Conservation (phyloP, 2,113 vertebrate genomes). For the Microtus pennsylvanicus region DNA sequence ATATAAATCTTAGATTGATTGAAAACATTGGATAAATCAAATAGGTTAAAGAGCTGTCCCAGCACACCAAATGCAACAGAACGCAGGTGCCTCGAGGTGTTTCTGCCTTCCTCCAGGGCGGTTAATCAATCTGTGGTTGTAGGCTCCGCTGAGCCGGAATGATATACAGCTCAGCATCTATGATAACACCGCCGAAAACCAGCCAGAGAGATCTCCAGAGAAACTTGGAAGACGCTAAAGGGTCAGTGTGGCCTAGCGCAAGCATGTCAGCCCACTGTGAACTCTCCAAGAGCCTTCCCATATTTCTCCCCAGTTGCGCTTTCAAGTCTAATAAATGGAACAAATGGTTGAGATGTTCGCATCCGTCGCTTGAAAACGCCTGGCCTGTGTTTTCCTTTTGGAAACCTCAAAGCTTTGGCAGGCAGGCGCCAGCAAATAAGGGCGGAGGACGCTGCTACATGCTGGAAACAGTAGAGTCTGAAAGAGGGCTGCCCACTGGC, state of each 20-base stretch:
- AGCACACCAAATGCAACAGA: background rate
- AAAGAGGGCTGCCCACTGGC: background rate
- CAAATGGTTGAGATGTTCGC: constrained; percentile 38
- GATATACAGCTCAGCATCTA: background rate
- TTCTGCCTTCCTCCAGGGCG: background rate
- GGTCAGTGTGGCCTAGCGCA: constrained; percentile 36
- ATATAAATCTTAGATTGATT: background rate
- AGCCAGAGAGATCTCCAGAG: constrained; percentile 4
- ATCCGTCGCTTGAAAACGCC: background rate
- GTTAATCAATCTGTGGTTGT: background rate
- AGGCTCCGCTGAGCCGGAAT: background rate
- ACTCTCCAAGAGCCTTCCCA: background rate
- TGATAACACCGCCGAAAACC: background rate
- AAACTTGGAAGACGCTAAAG: background rate
- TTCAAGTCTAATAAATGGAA: constrained; percentile 47
- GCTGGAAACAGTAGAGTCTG: constrained; percentile 46
- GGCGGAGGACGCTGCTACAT: constrained; percentile 36
- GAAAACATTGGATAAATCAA: background rate
- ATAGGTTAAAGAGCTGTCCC: background rate
- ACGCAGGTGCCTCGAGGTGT: no score
- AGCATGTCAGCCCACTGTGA: constrained; percentile 6
- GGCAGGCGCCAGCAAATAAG: constrained; percentile 45
- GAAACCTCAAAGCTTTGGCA: constrained; percentile 65
- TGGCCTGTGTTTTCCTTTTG: constrained; percentile 51
- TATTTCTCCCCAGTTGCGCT: constrained; percentile 7